A percentile compares a stretch with the other conserved stretches of the same genome.
phyloP scores from a whole-genome alignment of 2,113 vertebrate genomes.

The Ictidomys tridecemlineatus region DNA sequence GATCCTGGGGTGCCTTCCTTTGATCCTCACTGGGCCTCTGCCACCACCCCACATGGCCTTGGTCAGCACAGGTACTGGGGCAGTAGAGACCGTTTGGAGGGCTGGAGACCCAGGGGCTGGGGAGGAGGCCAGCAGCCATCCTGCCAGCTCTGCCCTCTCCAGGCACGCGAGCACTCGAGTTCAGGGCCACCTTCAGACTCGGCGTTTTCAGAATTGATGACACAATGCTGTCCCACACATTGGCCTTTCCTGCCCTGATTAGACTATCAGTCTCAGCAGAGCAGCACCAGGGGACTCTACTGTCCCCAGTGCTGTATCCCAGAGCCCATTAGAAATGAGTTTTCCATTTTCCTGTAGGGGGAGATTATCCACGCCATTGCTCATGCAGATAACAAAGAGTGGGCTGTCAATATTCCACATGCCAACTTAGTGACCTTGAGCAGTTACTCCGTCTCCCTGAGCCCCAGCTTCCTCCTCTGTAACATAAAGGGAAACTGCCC shows the following conservation, averaged over 20 bases:
- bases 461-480: neutral
- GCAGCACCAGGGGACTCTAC: neutral
- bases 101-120: neutral
- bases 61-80: no score
- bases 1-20: neutral
- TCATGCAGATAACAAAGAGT: conserved; percentile 31
- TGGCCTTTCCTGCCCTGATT: neutral
- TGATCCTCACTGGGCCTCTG: neutral
- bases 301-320: neutral
- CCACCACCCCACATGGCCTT: neutral
- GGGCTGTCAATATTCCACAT: conserved; percentile 28
- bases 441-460: neutral
- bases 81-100: neutral
- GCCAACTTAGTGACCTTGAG: conserved; percentile 45
- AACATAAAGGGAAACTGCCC: neutral
- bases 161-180: fast-evolving
- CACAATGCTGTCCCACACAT: fast-evolving
- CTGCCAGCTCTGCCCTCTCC: fast-evolving
- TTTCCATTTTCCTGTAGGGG: conserved; percentile 12
- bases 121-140: neutral
- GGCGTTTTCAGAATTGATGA: fast-evolving
- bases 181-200: no score
- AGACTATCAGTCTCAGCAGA: neutral
- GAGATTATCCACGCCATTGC: conserved; percentile 14
- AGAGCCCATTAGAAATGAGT: conserved; percentile 4